These are phyloP conservation scores for Timema cristinae DNA, from an alignment of 2,888 invertebrate species.

Conservation along the genomic window DNA sequence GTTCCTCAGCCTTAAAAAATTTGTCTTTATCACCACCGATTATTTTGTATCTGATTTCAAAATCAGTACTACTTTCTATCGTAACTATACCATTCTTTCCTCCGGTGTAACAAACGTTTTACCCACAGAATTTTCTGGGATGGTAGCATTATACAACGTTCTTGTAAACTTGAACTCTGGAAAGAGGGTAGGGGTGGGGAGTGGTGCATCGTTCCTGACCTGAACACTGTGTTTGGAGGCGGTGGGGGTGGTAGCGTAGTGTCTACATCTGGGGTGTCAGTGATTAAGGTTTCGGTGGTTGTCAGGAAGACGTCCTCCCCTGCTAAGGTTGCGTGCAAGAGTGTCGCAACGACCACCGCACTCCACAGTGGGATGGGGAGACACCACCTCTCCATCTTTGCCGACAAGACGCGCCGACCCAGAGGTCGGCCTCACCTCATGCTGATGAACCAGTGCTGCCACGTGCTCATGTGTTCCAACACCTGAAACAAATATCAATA, in stretches of 20 bases:
- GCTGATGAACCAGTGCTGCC: too few relatives aligned
- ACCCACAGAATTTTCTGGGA: conserved; percentile 88
- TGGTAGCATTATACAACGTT: conserved; percentile 77
- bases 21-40: conserved; percentile 81
- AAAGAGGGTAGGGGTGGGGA: conserved; percentile 20
- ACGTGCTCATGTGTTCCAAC: too few relatives aligned
- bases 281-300: background rate
- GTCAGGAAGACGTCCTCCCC: too few relatives aligned
- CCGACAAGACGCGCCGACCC: too few relatives aligned
- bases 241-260: conserved; percentile 9
- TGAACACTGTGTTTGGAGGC: conserved; percentile 11
- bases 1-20: conserved; percentile 89
- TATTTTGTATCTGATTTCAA: conserved; percentile 79
- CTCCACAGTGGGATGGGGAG: background rate
- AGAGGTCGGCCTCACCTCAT: too few relatives aligned
- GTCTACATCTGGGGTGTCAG: background rate
- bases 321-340: too few relatives aligned
- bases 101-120: conserved; percentile 76
- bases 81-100: conserved; percentile 71
- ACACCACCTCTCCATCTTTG: too few relatives aligned
- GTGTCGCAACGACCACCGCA: background rate
- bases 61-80: conserved; percentile 37
- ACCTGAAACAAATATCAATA: too few relatives aligned
- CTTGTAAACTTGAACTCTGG: conserved; percentile 65
- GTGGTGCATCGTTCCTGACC: conserved; percentile 24